Conservation (phyloP, 2,113 vertebrate genomes). For the Cephalophus harveyi region DNA sequence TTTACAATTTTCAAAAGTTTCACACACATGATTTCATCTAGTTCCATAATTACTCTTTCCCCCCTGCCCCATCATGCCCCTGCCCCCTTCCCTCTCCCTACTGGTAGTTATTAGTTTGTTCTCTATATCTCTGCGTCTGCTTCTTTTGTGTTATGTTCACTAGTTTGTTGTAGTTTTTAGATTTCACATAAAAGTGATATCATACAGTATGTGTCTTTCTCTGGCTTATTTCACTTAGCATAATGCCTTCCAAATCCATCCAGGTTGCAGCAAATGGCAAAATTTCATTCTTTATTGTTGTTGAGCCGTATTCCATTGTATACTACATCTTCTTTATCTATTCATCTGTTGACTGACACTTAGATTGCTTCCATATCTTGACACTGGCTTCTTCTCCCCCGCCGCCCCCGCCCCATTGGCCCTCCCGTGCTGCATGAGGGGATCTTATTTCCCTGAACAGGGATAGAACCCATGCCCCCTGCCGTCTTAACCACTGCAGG, state of each 20-base stretch:
- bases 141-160: background rate
- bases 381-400: background rate
- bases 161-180: background rate
- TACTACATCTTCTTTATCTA: background rate
- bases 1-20: background rate
- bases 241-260: background rate
- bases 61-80: background rate
- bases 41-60: background rate
- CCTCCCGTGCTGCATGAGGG: background rate
- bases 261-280: background rate
- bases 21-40: background rate
- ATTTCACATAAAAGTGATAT: background rate
- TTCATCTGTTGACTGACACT: background rate
- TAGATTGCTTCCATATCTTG: background rate
- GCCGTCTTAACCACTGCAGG: background rate
- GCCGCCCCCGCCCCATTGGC: accelerated
- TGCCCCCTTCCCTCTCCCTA: background rate
- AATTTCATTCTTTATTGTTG: background rate
- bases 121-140: background rate
- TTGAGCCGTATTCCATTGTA: background rate
- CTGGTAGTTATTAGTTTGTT: background rate
- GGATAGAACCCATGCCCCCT: background rate
- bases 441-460: background rate
- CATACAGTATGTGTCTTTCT: background rate
- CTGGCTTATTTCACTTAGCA: background rate